Evolutionary conservation across 2,113 vertebrate species (phyloP), one percentile per base, ranked within the genome.

Genomic region (Phainopepla nitens): DNA sequence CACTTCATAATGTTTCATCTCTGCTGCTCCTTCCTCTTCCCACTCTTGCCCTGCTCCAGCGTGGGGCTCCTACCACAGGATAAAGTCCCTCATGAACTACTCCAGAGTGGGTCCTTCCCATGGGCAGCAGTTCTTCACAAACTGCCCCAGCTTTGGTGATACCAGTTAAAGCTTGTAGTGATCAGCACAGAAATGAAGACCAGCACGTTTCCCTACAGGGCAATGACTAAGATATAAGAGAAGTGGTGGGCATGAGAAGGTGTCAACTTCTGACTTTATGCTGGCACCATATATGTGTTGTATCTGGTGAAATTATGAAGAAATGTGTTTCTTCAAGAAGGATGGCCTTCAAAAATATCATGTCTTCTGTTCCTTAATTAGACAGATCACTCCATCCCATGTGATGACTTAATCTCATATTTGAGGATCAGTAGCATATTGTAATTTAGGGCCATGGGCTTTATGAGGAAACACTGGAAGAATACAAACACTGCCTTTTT

Each of bases 291-390:
- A 36, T 12, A 25, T 6, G 45, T 29, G 5, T 23, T 88, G 4
- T 57, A 53, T 87, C 66, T 91, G 49, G 36, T 92, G 49, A 89
- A 78, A 91, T 87, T 36, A 78, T 5, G 25, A 68, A 82, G 65
- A 82, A 61, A 70, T 61, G 8, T 35, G 35, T 94, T 87, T 86
- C 35, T 68, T 83, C 47, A 77, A 71, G 61, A 90, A 87, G 25
- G 22, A 12, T 69, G 42, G 3, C 10, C 21, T 94, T 66, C 29
- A 82, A 36, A 91, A 85, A 19, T 41, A 16, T 11, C 5, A 7
- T 44, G 14, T 87, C 39, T 69, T 89, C 42, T 24, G 69, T 72
- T 57, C 3, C 24, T 39, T 78, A 65, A 39, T 58, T 39, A 88
- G 41, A 61, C 53, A 27, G 27, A 45, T 71, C 10, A 27, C 42